Conservation (phyloP, 2,888 invertebrate species). For the Nasonovia ribisnigri region DNA sequence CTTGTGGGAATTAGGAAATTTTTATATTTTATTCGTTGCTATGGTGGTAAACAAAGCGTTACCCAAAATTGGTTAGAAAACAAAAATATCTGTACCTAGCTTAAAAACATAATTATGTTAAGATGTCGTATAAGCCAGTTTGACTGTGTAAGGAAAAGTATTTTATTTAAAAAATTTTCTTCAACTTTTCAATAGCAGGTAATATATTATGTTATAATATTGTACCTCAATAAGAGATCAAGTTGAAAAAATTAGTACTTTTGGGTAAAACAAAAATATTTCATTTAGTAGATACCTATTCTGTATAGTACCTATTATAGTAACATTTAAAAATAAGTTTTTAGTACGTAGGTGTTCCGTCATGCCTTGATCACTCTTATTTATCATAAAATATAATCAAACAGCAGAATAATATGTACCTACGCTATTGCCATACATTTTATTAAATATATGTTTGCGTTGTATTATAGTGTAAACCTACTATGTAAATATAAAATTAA, state of each 20-base stretch:
- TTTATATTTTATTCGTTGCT: no score
- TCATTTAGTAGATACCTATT: neutral
- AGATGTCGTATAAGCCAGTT: no score
- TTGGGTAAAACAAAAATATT: neutral
- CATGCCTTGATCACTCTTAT: neutral
- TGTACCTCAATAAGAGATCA: neutral
- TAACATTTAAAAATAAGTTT: neutral
- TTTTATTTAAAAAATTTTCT: no score
- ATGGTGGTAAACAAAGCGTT: no score
- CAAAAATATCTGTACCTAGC: no score
- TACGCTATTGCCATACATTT: neutral
- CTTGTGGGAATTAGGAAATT: no score
- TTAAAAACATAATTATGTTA: no score
- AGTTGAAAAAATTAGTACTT: neutral
- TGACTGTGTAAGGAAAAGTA: no score
- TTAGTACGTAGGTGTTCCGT: neutral
- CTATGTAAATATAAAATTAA: neutral
- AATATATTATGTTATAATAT: no score
- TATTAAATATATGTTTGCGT: neutral
- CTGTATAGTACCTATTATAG: neutral
- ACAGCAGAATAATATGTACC: neutral
- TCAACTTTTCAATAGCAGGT: no score
- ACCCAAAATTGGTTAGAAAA: no score
- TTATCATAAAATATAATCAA: conserved; percentile 6
- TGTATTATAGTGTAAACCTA: no score